A percentile compares a stretch with the other conserved stretches of the same genome.
Conservation (phyloP, 2,113 vertebrate species). For the Protobothrops mucrosquamatus region DNA sequence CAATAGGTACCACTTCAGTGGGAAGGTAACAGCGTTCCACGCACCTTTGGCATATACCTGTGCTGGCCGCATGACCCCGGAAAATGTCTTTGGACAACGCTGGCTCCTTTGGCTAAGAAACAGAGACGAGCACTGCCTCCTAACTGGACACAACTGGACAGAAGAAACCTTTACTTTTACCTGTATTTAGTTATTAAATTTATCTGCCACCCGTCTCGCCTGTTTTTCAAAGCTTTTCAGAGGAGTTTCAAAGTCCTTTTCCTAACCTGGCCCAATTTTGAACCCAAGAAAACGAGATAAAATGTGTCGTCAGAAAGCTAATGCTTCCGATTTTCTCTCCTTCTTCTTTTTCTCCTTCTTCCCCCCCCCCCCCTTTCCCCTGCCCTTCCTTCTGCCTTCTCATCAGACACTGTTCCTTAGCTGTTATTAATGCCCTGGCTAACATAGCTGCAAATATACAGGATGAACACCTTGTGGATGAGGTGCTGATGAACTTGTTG, state of each 20-base stretch:
- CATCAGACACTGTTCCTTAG: slow-evolving; percentile 90
- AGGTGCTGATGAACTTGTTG: slow-evolving; percentile 92
- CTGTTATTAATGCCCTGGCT: slow-evolving; percentile 94
- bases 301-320: neutral
- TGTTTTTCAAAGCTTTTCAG: neutral
- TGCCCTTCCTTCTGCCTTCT: neutral
- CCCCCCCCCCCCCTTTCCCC: no score
- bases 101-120: neutral
- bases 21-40: neutral
- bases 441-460: slow-evolving; percentile 97
- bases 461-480: slow-evolving; percentile 89
- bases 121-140: neutral
- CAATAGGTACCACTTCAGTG: neutral
- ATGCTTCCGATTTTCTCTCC: neutral
- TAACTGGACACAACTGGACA: neutral
- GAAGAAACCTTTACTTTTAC: neutral
- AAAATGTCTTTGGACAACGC: neutral
- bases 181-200: neutral
- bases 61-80: neutral
- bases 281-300: neutral
- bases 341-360: no score
- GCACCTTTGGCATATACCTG: neutral
- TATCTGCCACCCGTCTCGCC: neutral
- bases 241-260: neutral
- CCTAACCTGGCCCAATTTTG: neutral